Conservation (phyloP, 1,140 invertebrate genomes). For the Drosophila pseudoananassae region DNA sequence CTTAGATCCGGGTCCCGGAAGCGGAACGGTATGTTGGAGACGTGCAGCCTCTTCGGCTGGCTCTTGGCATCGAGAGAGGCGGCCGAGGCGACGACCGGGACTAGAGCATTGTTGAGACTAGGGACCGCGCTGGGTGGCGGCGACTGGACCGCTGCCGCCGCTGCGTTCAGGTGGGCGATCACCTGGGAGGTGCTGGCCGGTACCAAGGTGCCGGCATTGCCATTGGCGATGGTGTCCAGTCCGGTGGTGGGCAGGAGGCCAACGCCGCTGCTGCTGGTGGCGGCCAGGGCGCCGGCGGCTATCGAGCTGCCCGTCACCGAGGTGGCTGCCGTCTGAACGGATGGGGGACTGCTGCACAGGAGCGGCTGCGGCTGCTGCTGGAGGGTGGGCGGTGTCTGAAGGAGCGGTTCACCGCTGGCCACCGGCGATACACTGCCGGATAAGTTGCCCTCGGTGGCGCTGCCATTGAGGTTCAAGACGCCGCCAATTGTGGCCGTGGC, state of each 20-base stretch:
- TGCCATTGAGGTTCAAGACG: constrained; percentile 82
- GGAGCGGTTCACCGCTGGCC: constrained; percentile 64
- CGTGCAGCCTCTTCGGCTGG: constrained; percentile 94
- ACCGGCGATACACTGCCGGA: constrained; percentile 73
- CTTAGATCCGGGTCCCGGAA: constrained; percentile 99
- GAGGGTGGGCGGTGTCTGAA: constrained; percentile 66
- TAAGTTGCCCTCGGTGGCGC: constrained; percentile 61
- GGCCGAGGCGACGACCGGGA: constrained; percentile 61
- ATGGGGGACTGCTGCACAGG: constrained; percentile 53
- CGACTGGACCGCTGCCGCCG: constrained; percentile 58
- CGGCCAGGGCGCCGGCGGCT: constrained; percentile 68
- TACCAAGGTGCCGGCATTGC: constrained; percentile 28
- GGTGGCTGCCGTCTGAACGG: constrained; percentile 56
- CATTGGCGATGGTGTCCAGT: constrained; percentile 61
- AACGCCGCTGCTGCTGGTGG: constrained; percentile 65
- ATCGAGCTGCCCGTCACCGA: constrained; percentile 76
- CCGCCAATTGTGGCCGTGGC: constrained; percentile 27
- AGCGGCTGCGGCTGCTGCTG: constrained; percentile 49
- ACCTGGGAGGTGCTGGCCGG: constrained; percentile 77
- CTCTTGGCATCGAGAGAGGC: constrained; percentile 85
- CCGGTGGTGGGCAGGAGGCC: constrained; percentile 61
- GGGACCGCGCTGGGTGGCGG: constrained; percentile 52
- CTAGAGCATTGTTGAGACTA: constrained; percentile 75
- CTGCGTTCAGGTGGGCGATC: constrained; percentile 78
- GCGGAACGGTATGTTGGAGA: constrained; percentile 99